Evolutionary conservation across 2,888 invertebrate species (phyloP), one percentile per base, ranked within the genome.

Genomic region (Crossocerus cetratus): DNA sequence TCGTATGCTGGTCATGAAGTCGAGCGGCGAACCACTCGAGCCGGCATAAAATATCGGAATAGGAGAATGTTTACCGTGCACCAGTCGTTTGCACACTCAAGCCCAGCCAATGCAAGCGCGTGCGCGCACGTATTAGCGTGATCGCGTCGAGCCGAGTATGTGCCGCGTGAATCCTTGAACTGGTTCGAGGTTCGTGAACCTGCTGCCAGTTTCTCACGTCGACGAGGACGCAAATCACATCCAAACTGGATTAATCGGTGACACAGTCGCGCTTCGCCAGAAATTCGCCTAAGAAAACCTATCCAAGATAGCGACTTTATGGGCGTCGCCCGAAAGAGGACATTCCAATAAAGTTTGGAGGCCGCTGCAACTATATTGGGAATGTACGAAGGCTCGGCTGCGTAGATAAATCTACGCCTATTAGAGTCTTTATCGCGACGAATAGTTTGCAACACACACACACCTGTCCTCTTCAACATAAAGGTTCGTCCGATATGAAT

Each of bases 161-260:
- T 66, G 59, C 72, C 71, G 67, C 77, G 63, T 60, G 76, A 80
- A 83, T 84, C 86, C 84, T 86, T 85, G 84, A 84, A 83, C 86
- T 82, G 81, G 81, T 83, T 86, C 79, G 83, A 82, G 77, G 85
- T 85, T 84, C 83, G 83, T 80, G 84, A 85, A 83, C 83, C 84
- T 80, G 82, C 61, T 58, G 64, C 64, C 74, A 32, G 32, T 32
- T 69, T 72, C 67, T 68, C 67, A 69, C 70, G 59, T 14, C 45
- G 55, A 59, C 49, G 32, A n/a, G 59, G 59, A 49, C 62, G 68
- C 57, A 32, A 57, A 64, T 67, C 67, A 21, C 54, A 43, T 79
- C 73, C 44, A 76, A 78, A 69, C 68, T 32, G 69, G 73, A 77
- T 77, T 77, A 75, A 77, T 55, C 59, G 69, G 5, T 32, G 32